Base-by-base conservation (phyloP, 2,888 invertebrate species). In the Scaptomyza cyrtandrae region DNA sequence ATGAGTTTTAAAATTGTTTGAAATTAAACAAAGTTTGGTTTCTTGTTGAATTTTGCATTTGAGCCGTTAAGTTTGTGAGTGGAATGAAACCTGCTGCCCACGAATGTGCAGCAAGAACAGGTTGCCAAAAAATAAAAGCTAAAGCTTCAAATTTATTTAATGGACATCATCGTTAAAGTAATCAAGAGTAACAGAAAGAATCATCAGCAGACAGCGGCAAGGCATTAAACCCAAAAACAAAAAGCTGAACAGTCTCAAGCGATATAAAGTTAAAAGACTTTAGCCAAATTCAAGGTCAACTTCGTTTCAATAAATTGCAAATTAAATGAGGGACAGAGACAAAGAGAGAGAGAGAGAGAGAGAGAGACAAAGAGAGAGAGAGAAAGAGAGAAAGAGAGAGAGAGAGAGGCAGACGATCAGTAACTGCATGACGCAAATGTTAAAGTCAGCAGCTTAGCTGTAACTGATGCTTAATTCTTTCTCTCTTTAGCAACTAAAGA, bases 21-120 rank as follows among this genome's bases (percentile, higher is more conserved):
- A 7, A 92, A 35, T 35, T 4, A 1, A 35, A 35, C 67, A 92
- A 92, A 92, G 94, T 95, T 29, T 44, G 60, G 48, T 50, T 49
- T 48, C n/a, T 50, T 53, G 39, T 49, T 62, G 46, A 64, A 66
- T 70, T 29, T 10, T 35, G 60, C 45, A 82, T 70, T 75, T 24
- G 24, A 24, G 80, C 7, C 7, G 6, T 29, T 7, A 29, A 29
- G 7, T 29, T 29, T 29, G 29, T 29, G 6, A 24, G 24, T 3
- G 24, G 24, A 24, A 33, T 10, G 33, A 33, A 33, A 33, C 10
- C 33, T 33, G 33, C 33, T 33, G 33, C 53, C 68, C 65, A 71
- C 77, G 53, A 57, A 58, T 45, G 43, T 46, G 50, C 48, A 16
- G 61, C 44, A 45, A 46, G 33, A 50, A 33, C 39, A 33, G 33